A percentile compares a stretch with the other conserved stretches of the same genome.
These are phyloP conservation scores for Ptilonorhynchus violaceus DNA, from an alignment of 2,113 vertebrate species.

Conservation along the genomic window DNA sequence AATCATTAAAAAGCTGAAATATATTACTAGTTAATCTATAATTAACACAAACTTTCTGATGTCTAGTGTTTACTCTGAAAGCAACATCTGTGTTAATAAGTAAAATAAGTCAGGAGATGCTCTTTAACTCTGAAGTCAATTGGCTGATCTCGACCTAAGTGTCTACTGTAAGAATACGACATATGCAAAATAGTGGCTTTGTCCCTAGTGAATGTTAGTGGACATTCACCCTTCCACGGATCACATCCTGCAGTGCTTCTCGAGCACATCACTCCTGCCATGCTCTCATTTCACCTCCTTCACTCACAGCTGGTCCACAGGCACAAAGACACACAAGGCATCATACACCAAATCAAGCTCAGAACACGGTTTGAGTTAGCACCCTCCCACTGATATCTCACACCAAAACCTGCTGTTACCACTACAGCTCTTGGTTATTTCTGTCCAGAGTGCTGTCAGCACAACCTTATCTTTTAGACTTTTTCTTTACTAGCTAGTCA, in stretches of 20 bases:
- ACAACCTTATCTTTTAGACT: background rate
- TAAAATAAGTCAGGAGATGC: background rate
- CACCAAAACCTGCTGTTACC: background rate
- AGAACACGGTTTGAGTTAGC: background rate
- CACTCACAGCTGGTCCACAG: background rate
- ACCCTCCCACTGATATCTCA: background rate
- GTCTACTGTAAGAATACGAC: background rate
- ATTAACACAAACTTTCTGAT: background rate
- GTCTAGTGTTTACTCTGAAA: background rate
- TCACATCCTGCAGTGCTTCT: background rate
- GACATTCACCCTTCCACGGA: background rate
- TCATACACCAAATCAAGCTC: background rate
- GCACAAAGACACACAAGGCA: background rate
- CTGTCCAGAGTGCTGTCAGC: background rate
- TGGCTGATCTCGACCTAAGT: background rate
- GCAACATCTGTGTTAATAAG: background rate
- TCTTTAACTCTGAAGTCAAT: background rate
- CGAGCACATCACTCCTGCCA: background rate
- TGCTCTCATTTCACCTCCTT: background rate
- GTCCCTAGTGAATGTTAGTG: background rate
- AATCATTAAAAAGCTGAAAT: background rate
- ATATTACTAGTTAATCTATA: background rate
- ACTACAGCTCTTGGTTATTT: background rate
- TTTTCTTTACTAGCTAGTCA: background rate
- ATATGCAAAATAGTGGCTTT: background rate